A percentile compares a stretch with the other conserved stretches of the same genome.
phyloP scores from a whole-genome alignment of 2,797 vertebrate species.

The Tragelaphus oryx region DNA sequence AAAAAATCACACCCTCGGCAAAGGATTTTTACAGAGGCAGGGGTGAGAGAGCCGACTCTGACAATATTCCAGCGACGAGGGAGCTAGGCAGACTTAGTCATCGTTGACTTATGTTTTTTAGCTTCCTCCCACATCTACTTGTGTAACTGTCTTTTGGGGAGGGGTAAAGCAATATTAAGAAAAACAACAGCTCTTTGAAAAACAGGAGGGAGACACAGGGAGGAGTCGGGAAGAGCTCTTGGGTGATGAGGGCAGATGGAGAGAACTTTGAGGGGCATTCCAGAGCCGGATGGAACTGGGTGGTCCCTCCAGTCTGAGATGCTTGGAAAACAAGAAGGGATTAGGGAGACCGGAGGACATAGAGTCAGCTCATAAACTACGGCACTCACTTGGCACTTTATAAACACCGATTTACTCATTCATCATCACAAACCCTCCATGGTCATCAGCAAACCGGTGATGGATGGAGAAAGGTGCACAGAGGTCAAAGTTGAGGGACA shows the following conservation, averaged over 20 bases:
- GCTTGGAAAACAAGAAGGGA: not conserved
- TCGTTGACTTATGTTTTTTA: not conserved
- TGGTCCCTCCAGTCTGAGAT: not conserved
- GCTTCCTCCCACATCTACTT: conserved; percentile 62
- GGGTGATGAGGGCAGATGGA: not conserved
- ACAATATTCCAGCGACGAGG: not conserved
- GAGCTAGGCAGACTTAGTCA: conserved; percentile 57
- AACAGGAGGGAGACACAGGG: not conserved
- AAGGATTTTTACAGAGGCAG: conserved; percentile 54
- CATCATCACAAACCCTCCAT: not conserved
- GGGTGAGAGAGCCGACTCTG: conserved; percentile 33
- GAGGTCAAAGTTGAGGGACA: not conserved
- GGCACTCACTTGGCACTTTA: not conserved
- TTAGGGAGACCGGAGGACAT: not conserved
- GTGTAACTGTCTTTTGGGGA: conserved; percentile 63
- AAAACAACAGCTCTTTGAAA: conserved; percentile 50
- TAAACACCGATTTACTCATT: not conserved
- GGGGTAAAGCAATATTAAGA: not conserved
- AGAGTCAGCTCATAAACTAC: not conserved
- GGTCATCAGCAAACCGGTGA: not conserved
- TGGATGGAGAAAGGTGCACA: not conserved
- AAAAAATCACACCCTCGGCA: conserved; percentile 58
- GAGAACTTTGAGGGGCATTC: not conserved
- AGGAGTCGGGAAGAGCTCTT: not conserved
- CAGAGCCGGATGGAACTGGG: not conserved